Conservation (phyloP, 2,797 vertebrate species). For the Cossypha niveicapilla region DNA sequence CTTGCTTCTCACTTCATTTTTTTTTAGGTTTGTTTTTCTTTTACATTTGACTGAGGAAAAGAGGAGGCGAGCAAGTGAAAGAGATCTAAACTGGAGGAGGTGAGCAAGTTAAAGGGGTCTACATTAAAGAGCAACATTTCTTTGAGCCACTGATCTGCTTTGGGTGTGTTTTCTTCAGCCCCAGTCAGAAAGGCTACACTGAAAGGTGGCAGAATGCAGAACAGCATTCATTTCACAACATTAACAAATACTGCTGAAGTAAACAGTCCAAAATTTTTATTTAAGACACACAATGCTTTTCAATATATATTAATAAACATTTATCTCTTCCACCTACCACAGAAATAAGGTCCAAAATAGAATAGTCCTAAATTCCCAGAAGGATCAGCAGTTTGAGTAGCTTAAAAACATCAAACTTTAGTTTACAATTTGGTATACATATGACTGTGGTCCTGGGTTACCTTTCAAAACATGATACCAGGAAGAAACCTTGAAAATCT, state of each 20-base stretch:
- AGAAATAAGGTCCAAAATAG: not conserved
- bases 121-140: not conserved
- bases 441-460: not conserved
- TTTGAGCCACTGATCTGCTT: not conserved
- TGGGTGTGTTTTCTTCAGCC: not conserved
- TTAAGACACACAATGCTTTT: not conserved
- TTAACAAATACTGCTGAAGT: not conserved
- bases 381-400: not conserved
- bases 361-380: not conserved
- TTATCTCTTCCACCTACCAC: not conserved
- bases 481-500: not conserved
- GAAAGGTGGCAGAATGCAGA: not conserved
- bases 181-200: not conserved
- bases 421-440: not conserved
- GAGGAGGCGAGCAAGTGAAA: not conserved
- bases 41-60: not conserved
- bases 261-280: not conserved
- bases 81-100: not conserved
- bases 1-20: not conserved
- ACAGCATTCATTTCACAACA: not conserved
- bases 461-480: not conserved
- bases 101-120: not conserved
- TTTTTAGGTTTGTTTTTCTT: not conserved
- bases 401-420: not conserved
- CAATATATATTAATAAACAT: not conserved